A percentile compares a stretch with the other conserved stretches of the same genome.
phyloP scores from a whole-genome alignment of 2,888 invertebrate genomes.

The Bellardia pandia region DNA sequence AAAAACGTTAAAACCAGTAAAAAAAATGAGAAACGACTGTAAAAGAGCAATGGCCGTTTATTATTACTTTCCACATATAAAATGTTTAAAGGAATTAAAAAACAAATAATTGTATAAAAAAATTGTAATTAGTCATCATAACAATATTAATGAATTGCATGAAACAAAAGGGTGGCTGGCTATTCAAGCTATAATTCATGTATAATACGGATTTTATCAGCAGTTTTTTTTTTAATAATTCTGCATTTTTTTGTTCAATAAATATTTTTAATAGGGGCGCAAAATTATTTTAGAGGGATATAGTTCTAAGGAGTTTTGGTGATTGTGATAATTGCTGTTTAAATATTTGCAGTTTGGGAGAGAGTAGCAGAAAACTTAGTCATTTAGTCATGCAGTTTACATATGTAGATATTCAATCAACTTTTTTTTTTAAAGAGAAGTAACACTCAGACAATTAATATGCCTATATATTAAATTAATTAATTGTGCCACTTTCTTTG shows the following conservation, averaged over 20 bases:
- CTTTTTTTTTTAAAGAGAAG: too few relatives aligned
- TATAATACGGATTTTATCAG: not conserved
- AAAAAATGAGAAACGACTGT: conserved; percentile 21
- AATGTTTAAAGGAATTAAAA: conserved; percentile 26
- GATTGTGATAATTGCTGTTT: not conserved
- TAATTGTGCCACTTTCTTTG: too few relatives aligned
- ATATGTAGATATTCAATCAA: not conserved
- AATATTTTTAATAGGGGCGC: not conserved
- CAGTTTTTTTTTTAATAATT: not conserved
- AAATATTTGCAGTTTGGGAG: not conserved
- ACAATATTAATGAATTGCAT: conserved; percentile 54
- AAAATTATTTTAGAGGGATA: not conserved
- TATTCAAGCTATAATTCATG: not conserved
- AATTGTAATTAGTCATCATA: conserved; percentile 63
- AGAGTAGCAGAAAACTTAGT: not conserved
- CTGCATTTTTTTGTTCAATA: conserved; percentile 1
- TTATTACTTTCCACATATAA: not conserved
- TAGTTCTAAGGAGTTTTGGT: not conserved
- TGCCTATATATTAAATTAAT: too few relatives aligned
- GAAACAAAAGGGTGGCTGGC: not conserved
- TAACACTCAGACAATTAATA: too few relatives aligned
- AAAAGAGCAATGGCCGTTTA: conserved; percentile 3
- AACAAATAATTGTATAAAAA: conserved; percentile 51
- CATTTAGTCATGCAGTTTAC: not conserved
- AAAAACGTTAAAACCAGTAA: conserved; percentile 5